These are phyloP conservation scores for Forbesichthys agassizii DNA, from an alignment of 2,113 vertebrate genomes.

Conservation along the genomic window DNA sequence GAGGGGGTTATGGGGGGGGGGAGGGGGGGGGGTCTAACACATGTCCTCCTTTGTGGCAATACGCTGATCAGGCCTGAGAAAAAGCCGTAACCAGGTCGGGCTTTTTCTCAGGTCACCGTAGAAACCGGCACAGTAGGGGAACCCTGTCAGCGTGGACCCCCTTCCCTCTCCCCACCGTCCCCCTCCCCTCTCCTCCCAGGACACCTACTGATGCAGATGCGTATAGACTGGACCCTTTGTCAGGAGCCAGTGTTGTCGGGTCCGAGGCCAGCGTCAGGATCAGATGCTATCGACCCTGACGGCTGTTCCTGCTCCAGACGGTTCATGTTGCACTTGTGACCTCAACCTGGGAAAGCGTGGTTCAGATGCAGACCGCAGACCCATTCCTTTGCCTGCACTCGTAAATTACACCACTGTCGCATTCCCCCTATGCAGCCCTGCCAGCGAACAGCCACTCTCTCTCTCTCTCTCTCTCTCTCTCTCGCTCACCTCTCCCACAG, in stretches of 20 bases:
- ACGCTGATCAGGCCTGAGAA: slow-evolving; percentile 87
- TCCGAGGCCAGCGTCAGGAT: slow-evolving; percentile 27
- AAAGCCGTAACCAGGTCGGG: slow-evolving; percentile 91
- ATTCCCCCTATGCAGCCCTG: slow-evolving; percentile 56
- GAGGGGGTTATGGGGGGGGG: slow-evolving; percentile 63
- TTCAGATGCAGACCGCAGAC: slow-evolving; percentile 67
- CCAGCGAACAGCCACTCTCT: slow-evolving; percentile 9
- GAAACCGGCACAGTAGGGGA: slow-evolving; percentile 93
- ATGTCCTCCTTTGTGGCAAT: slow-evolving; percentile 90
- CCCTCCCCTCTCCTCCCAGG: slow-evolving; percentile 39
- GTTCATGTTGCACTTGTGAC: slow-evolving; percentile 52
- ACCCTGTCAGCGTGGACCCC: slow-evolving; percentile 78
- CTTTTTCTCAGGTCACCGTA: slow-evolving; percentile 93
- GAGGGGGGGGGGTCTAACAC: slow-evolving; percentile 6
- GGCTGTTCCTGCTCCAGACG: slow-evolving; percentile 37
- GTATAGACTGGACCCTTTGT: slow-evolving; percentile 13
- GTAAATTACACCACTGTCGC: slow-evolving; percentile 65
- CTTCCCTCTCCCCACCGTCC: neutral
- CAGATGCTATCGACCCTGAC: slow-evolving; percentile 33
- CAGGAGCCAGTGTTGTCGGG: slow-evolving; percentile 29
- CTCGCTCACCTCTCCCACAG: slow-evolving; percentile 29
- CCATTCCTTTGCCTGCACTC: slow-evolving; percentile 56
- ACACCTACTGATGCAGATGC: slow-evolving; percentile 54
- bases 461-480: too few species aligned
- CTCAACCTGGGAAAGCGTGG: slow-evolving; percentile 68